Percentiles rank a stretch among this genome's conserved stretches.
Conservation (phyloP, 2,113 vertebrate species). For the Taxidea taxus region DNA sequence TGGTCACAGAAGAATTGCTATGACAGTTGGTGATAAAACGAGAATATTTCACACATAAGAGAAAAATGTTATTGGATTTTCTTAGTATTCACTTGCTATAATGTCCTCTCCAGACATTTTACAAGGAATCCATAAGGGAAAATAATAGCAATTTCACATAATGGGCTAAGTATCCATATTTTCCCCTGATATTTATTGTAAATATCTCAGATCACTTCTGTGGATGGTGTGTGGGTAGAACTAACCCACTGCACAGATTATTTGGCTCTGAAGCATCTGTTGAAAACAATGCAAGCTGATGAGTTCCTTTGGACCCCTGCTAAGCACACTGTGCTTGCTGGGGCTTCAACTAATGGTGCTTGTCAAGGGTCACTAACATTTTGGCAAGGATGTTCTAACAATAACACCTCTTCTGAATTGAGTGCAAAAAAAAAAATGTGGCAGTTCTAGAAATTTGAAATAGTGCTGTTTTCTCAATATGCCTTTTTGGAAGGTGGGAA, state of each 20-base stretch:
- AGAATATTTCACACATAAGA: not conserved
- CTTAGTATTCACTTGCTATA: not conserved
- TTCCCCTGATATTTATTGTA: not conserved
- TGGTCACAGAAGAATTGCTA: not conserved
- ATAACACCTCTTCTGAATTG: not conserved
- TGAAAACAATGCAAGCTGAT: not conserved
- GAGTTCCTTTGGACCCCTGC: not conserved
- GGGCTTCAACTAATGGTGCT: slow-evolving; percentile 7
- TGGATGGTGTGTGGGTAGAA: not conserved
- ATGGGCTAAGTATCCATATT: not conserved
- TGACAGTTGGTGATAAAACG: not conserved
- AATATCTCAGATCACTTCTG: not conserved
- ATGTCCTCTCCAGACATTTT: not conserved
- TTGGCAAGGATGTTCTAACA: slow-evolving; percentile 4
- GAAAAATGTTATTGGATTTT: not conserved
- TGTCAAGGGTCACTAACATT: slow-evolving; percentile 14
- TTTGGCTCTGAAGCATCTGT: not conserved
- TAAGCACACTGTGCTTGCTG: not conserved
- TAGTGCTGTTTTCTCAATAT: not conserved
- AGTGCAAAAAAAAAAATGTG: not conserved
- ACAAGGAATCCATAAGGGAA: not conserved
- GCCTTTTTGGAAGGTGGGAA: not conserved
- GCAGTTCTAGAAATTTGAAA: not conserved
- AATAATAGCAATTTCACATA: not conserved
- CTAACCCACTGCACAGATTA: not conserved